These are phyloP conservation scores for Leptobrachium leishanense DNA, from an alignment of 2,113 vertebrate species.

Conservation along the genomic window DNA sequence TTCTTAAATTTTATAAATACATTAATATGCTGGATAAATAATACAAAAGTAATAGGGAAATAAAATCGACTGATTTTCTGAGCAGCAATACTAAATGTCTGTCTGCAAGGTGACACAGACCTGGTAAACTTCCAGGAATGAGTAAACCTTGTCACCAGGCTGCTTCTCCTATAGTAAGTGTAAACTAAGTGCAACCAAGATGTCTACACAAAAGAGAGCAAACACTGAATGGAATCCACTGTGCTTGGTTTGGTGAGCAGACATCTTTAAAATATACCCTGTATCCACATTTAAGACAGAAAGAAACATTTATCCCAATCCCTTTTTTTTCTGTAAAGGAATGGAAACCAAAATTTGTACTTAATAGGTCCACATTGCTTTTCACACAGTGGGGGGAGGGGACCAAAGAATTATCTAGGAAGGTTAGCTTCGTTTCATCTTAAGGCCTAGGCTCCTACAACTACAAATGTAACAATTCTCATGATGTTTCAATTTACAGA, in stretches of 20 bases:
- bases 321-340: neutral
- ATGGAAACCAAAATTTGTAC: neutral
- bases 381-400: conserved; percentile 25
- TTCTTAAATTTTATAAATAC: conserved; percentile 95
- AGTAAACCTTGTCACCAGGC: conserved; percentile 80
- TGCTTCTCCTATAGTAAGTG: conserved; percentile 91
- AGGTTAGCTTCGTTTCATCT: conserved; percentile 30
- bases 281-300: conserved; percentile 93
- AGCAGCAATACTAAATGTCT: conserved; percentile 96
- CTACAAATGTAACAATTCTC: conserved; percentile 19
- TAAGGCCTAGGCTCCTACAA: conserved; percentile 42
- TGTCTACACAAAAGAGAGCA: conserved; percentile 78
- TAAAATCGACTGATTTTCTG: conserved; percentile 91
- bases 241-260: conserved; percentile 78
- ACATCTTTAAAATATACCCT: conserved; percentile 98
- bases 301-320: neutral
- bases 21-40: conserved; percentile 91
- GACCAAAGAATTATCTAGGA: conserved; percentile 31
- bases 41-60: conserved; percentile 79
- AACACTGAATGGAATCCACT: conserved; percentile 65
- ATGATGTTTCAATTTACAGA: conserved; percentile 18
- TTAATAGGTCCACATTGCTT: conserved; percentile 12
- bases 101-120: conserved; percentile 90
- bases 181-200: conserved; percentile 99
- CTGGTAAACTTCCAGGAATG: conserved; percentile 73